A percentile compares a stretch with the other conserved stretches of the same genome.
These are phyloP conservation scores for Limosa lapponica DNA, from an alignment of 2,797 vertebrate genomes.

Conservation along the genomic window DNA sequence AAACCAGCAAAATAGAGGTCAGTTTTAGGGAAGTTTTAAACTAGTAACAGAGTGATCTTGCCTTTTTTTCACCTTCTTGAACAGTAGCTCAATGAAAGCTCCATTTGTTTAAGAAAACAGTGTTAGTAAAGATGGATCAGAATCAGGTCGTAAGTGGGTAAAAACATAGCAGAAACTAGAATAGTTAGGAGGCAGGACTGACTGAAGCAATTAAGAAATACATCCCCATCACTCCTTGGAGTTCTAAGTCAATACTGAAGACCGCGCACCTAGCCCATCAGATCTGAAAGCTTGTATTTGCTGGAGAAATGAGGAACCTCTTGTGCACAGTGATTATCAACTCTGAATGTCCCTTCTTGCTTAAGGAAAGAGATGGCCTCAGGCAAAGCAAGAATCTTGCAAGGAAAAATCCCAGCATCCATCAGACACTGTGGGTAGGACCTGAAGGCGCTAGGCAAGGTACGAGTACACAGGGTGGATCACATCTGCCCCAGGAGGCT, in stretches of 20 bases:
- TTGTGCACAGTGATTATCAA: not conserved
- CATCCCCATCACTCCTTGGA: not conserved
- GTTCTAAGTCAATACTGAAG: not conserved
- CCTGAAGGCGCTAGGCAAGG: not conserved
- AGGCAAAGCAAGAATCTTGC: not conserved
- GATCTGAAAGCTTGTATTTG: not conserved
- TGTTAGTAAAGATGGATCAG: not conserved
- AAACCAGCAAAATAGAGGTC: not conserved
- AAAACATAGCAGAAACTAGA: not conserved
- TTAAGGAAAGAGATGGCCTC: not conserved
- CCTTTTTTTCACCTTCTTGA: not conserved
- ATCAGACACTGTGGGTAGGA: not conserved
- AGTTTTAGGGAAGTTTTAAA: not conserved
- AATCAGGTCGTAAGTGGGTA: not conserved
- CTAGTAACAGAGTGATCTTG: not conserved
- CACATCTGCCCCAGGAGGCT: not conserved
- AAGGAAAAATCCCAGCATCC: not conserved
- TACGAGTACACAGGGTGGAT: not conserved
- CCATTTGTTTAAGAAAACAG: not conserved
- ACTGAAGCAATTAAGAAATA: not conserved
- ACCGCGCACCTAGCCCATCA: fast-evolving
- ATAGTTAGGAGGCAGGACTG: not conserved
- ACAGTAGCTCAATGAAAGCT: not conserved
- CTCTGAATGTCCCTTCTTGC: not conserved
- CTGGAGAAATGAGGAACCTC: not conserved